Evolutionary conservation across 2,888 invertebrate genomes (phyloP).

Genomic region (Cyclophora albipunctata): DNA sequence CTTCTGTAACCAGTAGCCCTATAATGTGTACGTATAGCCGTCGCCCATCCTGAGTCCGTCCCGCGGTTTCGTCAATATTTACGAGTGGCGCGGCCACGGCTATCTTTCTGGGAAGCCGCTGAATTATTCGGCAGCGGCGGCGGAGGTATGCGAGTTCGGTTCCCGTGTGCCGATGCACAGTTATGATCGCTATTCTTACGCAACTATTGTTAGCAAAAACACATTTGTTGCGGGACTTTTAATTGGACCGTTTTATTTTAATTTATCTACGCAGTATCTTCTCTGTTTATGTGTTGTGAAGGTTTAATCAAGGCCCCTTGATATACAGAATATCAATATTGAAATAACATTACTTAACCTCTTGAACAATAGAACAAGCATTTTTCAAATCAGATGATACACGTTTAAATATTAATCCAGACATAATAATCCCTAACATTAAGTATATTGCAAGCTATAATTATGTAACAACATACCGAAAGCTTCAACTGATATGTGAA

Average conservation of each 20-base stretch:
- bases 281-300: conserved; percentile 2
- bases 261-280: neutral
- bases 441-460: no score
- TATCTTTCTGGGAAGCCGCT: conserved; percentile 61
- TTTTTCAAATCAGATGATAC: no score
- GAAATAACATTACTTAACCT: no score
- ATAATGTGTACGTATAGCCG: no score
- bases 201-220: conserved; percentile 33
- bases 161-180: conserved; percentile 54
- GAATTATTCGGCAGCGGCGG: conserved; percentile 55
- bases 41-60: conserved; percentile 11
- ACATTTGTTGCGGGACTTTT: conserved; percentile 23
- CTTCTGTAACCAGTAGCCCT: no score
- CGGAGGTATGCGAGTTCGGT: conserved; percentile 54
- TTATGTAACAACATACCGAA: neutral
- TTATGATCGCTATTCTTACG: conserved; percentile 69
- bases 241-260: conserved; percentile 13
- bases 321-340: no score
- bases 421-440: no score
- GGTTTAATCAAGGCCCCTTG: neutral
- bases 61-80: conserved; percentile 40
- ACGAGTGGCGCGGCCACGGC: conserved; percentile 40
- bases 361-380: no score
- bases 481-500: conserved; percentile 9
- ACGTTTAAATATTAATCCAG: no score